phyloP scores from a whole-genome alignment of 2,113 vertebrate genomes.

The Chloropsis hardwickii region DNA sequence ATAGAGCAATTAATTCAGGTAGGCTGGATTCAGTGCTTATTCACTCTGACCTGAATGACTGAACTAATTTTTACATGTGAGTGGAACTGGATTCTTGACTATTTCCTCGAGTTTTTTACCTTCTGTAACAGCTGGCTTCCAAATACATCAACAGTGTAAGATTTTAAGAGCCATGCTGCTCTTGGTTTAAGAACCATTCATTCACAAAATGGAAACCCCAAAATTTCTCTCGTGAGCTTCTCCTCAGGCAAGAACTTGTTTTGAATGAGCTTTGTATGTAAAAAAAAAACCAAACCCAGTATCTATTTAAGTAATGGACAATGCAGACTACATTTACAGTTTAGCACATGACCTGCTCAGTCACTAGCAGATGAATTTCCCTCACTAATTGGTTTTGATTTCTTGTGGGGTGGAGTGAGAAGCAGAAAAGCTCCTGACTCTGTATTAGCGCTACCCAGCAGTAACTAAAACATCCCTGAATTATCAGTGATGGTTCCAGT shows the following conservation, averaged over 20 bases:
- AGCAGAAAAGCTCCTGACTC: not conserved
- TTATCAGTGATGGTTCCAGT: not conserved
- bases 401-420: not conserved
- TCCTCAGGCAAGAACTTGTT: not conserved
- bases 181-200: not conserved
- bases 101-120: not conserved
- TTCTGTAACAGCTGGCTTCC: not conserved
- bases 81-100: not conserved
- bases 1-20: not conserved
- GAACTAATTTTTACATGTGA: not conserved
- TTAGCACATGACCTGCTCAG: not conserved
- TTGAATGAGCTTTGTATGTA: not conserved
- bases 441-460: not conserved
- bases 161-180: not conserved
- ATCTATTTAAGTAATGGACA: not conserved
- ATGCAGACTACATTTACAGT: not conserved
- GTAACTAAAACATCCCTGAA: not conserved
- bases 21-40: not conserved
- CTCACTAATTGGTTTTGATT: not conserved
- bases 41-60: not conserved
- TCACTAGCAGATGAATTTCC: not conserved
- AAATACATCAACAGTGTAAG: not conserved
- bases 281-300: not conserved
- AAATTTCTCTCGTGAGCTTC: not conserved
- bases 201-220: not conserved